Evolutionary conservation across 1,140 invertebrate species (phyloP).

Genomic region (Acromyrmex charruanus): DNA sequence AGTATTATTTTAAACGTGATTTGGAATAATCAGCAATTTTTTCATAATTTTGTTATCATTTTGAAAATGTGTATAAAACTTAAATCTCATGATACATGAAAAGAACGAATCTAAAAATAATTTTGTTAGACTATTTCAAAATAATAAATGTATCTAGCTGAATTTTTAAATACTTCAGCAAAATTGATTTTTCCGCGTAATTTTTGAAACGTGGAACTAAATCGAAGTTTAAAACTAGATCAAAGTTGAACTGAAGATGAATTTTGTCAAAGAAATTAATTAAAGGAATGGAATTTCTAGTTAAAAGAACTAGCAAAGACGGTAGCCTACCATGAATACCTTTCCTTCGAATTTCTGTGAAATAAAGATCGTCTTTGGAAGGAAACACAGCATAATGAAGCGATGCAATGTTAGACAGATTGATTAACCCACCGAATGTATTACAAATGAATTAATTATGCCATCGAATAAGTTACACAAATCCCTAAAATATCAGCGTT

Average conservation of each 20-base stretch:
- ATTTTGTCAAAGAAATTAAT: background rate
- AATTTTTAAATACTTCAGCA: too few relatives aligned
- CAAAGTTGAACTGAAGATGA: background rate
- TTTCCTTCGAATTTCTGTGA: background rate
- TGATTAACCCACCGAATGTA: background rate
- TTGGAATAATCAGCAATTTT: too few relatives aligned
- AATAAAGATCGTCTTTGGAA: background rate
- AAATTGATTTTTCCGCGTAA: too few relatives aligned
- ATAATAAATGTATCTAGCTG: too few relatives aligned
- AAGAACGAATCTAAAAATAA: too few relatives aligned
- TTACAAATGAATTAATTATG: slow-evolving; percentile 43
- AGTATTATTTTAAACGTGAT: too few relatives aligned
- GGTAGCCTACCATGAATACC: too few relatives aligned
- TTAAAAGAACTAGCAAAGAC: background rate
- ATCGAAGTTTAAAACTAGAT: background rate
- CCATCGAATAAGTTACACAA: background rate
- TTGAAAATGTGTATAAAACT: too few relatives aligned
- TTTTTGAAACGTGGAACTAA: background rate
- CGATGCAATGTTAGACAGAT: background rate
- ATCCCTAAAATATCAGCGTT: slow-evolving; percentile 22
- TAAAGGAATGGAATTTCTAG: background rate
- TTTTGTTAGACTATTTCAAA: too few relatives aligned
- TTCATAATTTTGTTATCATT: too few relatives aligned
- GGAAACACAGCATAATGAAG: background rate
- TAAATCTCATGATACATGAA: background rate